These are phyloP conservation scores for Azorinus chamasolen DNA, from an alignment of 2,888 invertebrate genomes.

Conservation along the genomic window DNA sequence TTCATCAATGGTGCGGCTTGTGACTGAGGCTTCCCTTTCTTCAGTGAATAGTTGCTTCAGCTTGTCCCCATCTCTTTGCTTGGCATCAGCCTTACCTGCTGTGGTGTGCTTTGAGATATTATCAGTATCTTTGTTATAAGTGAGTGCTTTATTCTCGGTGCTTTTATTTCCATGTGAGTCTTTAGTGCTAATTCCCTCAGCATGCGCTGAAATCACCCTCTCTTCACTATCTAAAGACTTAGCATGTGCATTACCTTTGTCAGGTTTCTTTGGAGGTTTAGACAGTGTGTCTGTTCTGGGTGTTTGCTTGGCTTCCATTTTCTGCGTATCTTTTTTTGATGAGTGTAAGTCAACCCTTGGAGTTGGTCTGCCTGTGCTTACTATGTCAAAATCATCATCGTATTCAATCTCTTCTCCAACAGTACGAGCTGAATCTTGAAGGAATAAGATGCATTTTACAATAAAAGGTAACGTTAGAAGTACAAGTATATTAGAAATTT, in stretches of 20 bases:
- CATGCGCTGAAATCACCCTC: slow-evolving; percentile 26
- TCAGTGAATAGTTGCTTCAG: no score
- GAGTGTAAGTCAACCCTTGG: slow-evolving; percentile 43
- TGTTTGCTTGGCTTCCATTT: slow-evolving; percentile 15
- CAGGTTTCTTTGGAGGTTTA: slow-evolving; percentile 9
- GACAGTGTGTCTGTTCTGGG: slow-evolving; percentile 3
- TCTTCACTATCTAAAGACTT: slow-evolving; percentile 33
- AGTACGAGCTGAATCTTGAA: slow-evolving; percentile 52
- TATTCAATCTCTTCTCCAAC: slow-evolving; percentile 49
- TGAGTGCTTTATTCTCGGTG: no score
- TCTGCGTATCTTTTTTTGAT: slow-evolving; percentile 8
- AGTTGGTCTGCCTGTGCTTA: slow-evolving; percentile 51
- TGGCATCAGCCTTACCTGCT: no score
- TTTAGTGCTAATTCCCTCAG: no score
- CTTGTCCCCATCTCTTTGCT: no score
- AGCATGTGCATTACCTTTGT: slow-evolving; percentile 46
- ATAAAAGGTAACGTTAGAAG: no score
- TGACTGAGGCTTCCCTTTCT: no score
- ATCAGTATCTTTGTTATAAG: no score
- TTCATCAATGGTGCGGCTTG: no score
- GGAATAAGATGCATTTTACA: slow-evolving; percentile 8
- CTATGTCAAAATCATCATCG: slow-evolving; percentile 56
- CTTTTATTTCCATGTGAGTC: no score
- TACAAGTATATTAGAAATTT: no score
- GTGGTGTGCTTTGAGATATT: no score